Evolutionary conservation across 2,113 vertebrate species (phyloP).

Genomic region (Damaliscus lunatus): DNA sequence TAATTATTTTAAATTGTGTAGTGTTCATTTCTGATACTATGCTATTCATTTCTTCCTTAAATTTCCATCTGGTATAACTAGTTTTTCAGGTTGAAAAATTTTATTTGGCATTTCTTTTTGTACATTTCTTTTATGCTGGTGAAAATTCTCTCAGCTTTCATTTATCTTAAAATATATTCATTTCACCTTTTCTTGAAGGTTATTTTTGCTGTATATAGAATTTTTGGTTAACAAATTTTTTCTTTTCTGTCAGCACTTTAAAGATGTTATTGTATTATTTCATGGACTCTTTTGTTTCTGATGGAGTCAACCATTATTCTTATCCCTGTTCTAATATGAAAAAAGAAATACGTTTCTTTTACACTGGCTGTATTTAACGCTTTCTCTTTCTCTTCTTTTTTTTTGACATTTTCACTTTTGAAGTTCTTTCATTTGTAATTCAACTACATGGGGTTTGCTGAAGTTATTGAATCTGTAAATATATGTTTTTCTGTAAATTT

Average conservation of each 20-base stretch:
- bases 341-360: neutral
- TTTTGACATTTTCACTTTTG: constrained; percentile 2
- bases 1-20: neutral
- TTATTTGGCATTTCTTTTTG: neutral
- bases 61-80: neutral
- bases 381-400: neutral
- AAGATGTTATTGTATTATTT: neutral
- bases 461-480: neutral
- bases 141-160: neutral
- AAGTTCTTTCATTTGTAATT: neutral
- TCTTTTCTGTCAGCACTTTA: neutral
- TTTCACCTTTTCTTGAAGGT: neutral
- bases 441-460: neutral
- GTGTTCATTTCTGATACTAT: neutral
- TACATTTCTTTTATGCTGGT: neutral
- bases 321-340: neutral
- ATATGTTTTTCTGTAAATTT: neutral
- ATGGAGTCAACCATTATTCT: neutral
- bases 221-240: neutral
- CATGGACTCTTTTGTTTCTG: neutral
- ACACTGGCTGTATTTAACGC: neutral
- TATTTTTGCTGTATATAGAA: neutral
- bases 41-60: neutral
- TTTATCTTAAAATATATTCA: neutral
- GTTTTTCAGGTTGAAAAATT: neutral